These are phyloP conservation scores for Sebastes schlegelii DNA, from an alignment of 2,113 vertebrate species.

Conservation along the genomic window DNA sequence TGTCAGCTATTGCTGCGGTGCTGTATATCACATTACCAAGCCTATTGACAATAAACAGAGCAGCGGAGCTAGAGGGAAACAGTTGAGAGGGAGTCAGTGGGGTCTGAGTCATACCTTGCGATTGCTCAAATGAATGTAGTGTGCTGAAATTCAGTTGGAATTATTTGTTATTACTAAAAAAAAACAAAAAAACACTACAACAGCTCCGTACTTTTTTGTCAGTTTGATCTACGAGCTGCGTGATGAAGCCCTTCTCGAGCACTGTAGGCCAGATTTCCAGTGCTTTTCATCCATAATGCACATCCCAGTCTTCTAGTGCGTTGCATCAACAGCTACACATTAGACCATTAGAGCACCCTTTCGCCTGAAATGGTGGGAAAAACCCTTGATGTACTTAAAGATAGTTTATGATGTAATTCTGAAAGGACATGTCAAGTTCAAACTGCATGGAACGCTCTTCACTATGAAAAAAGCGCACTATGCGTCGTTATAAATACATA, in stretches of 20 bases:
- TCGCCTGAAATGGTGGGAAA: conserved; percentile 36
- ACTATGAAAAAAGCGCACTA: background rate
- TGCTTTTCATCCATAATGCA: conserved; percentile 54
- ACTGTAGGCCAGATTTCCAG: conserved; percentile 19
- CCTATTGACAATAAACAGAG: conserved; percentile 72
- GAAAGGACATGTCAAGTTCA: conserved; percentile 43
- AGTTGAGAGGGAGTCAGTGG: conserved; percentile 23
- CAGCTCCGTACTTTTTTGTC: conserved; percentile 53
- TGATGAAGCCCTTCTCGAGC: conserved; percentile 42
- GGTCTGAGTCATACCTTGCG: conserved; percentile 53
- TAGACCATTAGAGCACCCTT: conserved; percentile 21
- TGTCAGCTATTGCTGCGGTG: conserved; percentile 63
- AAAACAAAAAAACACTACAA: conserved; percentile 44
- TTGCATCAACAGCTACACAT: conserved; percentile 44
- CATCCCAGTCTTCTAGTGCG: conserved; percentile 42
- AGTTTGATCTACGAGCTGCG: conserved; percentile 59
- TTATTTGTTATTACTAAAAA: conserved; percentile 56
- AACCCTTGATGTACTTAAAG: conserved; percentile 15
- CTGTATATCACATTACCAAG: conserved; percentile 73
- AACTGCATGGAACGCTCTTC: conserved; percentile 15
- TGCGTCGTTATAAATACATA: conserved; percentile 22
- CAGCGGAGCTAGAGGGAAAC: conserved; percentile 20
- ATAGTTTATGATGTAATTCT: conserved; percentile 56
- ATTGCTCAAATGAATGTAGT: conserved; percentile 52
- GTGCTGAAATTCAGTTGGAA: conserved; percentile 37